Conservation (phyloP, 2,797 vertebrate species). For the Falco cherrug region DNA sequence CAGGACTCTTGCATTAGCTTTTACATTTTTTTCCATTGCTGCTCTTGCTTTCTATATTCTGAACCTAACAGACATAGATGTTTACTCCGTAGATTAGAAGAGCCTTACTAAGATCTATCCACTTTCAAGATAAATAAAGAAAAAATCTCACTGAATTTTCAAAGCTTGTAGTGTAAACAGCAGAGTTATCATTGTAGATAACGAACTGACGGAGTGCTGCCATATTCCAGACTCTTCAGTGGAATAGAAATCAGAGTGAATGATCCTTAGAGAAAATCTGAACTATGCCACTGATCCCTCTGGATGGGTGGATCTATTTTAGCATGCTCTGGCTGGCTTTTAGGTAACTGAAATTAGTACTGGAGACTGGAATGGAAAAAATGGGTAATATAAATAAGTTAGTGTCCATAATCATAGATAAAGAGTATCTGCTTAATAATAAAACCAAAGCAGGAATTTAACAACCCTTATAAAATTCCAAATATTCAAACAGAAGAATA, state of each 20-base stretch:
- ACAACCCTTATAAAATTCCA: neutral
- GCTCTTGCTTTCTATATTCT: neutral
- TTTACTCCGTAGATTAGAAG: neutral
- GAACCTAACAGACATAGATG: neutral
- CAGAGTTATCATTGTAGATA: neutral
- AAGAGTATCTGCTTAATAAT: conserved; percentile 10
- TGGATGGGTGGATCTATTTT: neutral
- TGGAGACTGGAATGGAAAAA: conserved; percentile 53
- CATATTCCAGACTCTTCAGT: neutral
- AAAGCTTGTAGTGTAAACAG: neutral
- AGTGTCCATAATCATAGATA: conserved; percentile 27
- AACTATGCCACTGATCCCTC: neutral
- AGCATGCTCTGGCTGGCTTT: neutral
- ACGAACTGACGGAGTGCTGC: neutral
- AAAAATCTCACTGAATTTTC: neutral
- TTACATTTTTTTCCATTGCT: neutral
- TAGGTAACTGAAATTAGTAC: conserved; percentile 37
- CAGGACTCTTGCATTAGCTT: neutral
- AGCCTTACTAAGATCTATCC: neutral
- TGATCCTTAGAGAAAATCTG: neutral
- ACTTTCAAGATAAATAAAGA: neutral
- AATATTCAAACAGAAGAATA: conserved; percentile 6
- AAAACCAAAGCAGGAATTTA: neutral
- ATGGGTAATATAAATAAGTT: conserved; percentile 34
- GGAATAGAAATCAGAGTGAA: neutral